Evolutionary conservation across 1,140 invertebrate genomes (phyloP), one percentile per base, ranked within the genome.

Genomic region (Drosophila nannoptera): DNA sequence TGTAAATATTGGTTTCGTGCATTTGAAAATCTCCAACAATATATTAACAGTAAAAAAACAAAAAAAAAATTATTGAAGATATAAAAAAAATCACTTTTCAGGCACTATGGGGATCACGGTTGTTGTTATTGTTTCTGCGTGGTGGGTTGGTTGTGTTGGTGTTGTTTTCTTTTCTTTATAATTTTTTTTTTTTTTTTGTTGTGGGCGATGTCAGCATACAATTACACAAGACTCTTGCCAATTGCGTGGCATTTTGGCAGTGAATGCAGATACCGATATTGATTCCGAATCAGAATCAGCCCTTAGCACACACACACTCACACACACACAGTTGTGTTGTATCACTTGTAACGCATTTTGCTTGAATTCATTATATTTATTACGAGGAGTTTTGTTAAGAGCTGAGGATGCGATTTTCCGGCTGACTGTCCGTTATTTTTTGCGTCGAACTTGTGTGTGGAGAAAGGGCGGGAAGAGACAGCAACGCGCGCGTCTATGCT

Each of bases 241-340:
- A 70, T 66, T 70, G 48, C 62, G 33, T 65, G 68, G 68, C 68
- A 70, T 70, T 70, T 71, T 66, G 68, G 68, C 68, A 71, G 63
- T 66, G 63, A 54, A 67, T 59, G 31, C 54, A 45, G 40, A 38
- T 52, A 35, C 29, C n/a, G 40, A 56, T 56, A 33, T 36, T 55
- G 50, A 62, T 69, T 38, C 49, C 43, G 36, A 46, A 32, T 55
- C 52, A 29, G 35, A 54, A 42, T 56, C 36, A n/a, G 52, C 22
- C 22, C 12, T 54, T 31, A 16, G 40, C 16, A 16, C 54, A 32
- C 54, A 54, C 52, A 40, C 35, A 5, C 50, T 38, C 35, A 35
- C 42, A 60, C 64, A 35, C 38, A 16, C 16, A 14, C 12, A 43
- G 40, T 14, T 43, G 12, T 14, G 40, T 61, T 53, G 16, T 42